Percentiles rank a stretch among this genome's conserved stretches.
Evolutionary conservation across 2,797 vertebrate genomes (phyloP).

Genomic region (Microctenopoma lineatum): DNA sequence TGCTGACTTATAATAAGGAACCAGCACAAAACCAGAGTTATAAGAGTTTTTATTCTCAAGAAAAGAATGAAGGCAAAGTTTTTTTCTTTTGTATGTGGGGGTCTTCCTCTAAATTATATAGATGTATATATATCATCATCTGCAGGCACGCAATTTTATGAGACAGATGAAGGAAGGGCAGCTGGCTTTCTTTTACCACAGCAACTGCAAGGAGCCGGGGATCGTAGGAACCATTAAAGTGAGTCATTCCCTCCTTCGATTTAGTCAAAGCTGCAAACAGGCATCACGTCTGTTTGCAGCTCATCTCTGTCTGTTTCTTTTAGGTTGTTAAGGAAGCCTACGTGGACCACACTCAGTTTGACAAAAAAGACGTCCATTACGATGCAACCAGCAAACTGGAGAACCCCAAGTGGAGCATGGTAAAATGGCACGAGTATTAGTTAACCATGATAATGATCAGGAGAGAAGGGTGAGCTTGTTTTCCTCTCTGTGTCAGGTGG

Average conservation of each 20-base stretch:
- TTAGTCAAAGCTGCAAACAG: background rate
- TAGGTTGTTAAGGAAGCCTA: conserved; percentile 95
- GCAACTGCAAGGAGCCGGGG: conserved; percentile 97
- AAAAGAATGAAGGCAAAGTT: background rate
- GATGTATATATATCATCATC: background rate
- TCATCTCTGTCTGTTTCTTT: conserved; percentile 12
- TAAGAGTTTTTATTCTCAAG: background rate
- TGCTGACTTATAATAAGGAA: conserved; percentile 8
- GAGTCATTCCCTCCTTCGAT: conserved; percentile 11
- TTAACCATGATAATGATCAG: too few species aligned
- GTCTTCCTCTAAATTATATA: conserved; percentile 5
- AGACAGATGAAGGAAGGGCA: conserved; percentile 92
- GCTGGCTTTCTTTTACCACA: conserved; percentile 96
- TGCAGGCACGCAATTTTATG: conserved; percentile 95
- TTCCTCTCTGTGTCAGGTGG: conserved; percentile 83
- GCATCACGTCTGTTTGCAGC: too few species aligned
- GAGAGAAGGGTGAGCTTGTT: background rate
- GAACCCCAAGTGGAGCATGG: conserved; percentile 98
- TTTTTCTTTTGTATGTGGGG: background rate
- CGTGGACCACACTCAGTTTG: conserved; percentile 98
- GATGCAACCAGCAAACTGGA: conserved; percentile 90
- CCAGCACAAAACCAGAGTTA: background rate
- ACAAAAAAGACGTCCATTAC: conserved; percentile 91
- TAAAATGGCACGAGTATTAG: conserved; percentile 56
- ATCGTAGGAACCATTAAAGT: conserved; percentile 92